Evolutionary conservation across 2,113 vertebrate species (phyloP).

Genomic region (Fulica atra): DNA sequence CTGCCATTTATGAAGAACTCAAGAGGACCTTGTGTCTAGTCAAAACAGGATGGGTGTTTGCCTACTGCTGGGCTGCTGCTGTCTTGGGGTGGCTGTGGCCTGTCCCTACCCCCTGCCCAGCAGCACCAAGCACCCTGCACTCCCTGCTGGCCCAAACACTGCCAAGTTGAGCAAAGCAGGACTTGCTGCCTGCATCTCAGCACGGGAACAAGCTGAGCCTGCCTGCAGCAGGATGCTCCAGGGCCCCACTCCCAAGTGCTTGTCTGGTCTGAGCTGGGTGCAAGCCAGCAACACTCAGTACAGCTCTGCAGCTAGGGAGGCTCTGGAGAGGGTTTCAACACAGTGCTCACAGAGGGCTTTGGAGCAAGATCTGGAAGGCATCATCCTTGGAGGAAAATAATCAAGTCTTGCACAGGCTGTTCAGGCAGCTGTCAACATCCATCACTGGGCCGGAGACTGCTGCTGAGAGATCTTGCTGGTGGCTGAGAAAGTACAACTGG

Average conservation of each 20-base stretch:
- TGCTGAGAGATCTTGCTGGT: slow-evolving; percentile 12
- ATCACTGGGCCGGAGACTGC: neutral
- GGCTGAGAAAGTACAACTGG: slow-evolving; percentile 31
- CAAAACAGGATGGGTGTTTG: neutral
- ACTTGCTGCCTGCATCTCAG: neutral
- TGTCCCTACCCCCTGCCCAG: neutral
- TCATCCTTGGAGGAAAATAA: slow-evolving; percentile 24
- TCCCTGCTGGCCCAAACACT: neutral
- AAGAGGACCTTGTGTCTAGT: neutral
- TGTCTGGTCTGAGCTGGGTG: neutral
- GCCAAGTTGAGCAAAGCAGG: neutral
- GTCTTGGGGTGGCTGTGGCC: neutral
- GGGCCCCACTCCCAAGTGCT: neutral
- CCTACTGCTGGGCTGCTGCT: neutral
- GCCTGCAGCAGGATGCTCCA: neutral
- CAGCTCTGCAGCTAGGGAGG: neutral
- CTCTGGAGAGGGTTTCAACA: neutral
- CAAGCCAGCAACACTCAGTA: neutral
- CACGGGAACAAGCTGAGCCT: neutral
- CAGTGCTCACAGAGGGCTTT: neutral
- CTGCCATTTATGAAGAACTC: neutral
- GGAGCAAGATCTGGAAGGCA: slow-evolving; percentile 19
- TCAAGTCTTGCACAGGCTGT: neutral
- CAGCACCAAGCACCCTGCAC: no score
- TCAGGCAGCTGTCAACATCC: slow-evolving; percentile 53